These are phyloP conservation scores for Musca domestica DNA, from an alignment of 1,140 invertebrate genomes.

Conservation along the genomic window DNA sequence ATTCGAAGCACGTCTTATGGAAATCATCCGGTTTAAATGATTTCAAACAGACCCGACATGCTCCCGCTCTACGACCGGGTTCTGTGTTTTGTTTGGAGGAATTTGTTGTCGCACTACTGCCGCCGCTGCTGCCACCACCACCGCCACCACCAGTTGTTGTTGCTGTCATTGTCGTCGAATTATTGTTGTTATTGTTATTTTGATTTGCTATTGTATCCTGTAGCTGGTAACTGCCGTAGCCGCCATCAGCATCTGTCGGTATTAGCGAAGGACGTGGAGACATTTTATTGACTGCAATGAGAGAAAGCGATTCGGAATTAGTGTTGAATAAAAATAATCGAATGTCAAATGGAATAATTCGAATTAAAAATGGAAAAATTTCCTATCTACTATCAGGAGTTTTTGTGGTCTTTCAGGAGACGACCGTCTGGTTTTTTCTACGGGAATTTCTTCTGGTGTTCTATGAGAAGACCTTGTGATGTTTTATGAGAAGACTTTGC, in stretches of 20 bases:
- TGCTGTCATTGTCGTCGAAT: constrained; percentile 33
- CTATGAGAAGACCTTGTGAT: no score
- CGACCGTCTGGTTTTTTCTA: no score
- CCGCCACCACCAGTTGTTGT: constrained; percentile 9
- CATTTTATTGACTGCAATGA: constrained; percentile 64
- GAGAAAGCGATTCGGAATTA: no score
- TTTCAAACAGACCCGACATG: constrained; percentile 83
- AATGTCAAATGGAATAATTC: no score
- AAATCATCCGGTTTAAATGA: constrained; percentile 82
- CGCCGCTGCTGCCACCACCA: constrained; percentile 17
- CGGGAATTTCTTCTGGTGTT: no score
- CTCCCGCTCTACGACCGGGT: constrained; percentile 68
- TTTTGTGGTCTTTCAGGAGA: no score
- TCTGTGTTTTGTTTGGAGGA: constrained; percentile 62
- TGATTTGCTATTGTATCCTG: constrained; percentile 33
- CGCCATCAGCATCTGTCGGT: constrained; percentile 49
- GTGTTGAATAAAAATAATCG: no score
- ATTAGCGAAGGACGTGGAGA: constrained; percentile 62
- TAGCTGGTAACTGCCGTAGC: constrained; percentile 37
- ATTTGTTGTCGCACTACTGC: constrained; percentile 21
- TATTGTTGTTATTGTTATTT: constrained; percentile 51
- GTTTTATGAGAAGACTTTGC: no score
- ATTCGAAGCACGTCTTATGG: constrained; percentile 80
- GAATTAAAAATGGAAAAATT: no score
- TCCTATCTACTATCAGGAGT: no score